Base-by-base conservation (phyloP, 2,888 invertebrate genomes). In the Microdon myrmicae region DNA sequence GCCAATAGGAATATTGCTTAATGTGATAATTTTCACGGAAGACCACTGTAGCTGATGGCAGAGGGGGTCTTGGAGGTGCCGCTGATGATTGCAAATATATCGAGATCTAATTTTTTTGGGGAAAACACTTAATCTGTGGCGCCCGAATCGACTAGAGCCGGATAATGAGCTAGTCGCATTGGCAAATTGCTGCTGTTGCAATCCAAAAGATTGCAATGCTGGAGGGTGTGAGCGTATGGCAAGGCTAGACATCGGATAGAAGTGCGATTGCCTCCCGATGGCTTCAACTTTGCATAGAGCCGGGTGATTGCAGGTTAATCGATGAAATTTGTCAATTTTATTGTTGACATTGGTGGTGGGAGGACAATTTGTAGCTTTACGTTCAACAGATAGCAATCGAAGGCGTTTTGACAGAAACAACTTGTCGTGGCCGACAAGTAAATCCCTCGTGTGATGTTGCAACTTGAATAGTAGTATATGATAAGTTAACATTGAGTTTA, bases 271-370 rank as follows among this genome's bases (percentile, higher is more conserved):
- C 23, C 29, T 8, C 48, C 23, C 39, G 55, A 43, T 44, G 48
- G 48, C 35, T 32, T 55, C 20, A 31, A 16, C 22, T 17, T 31
- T 9, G 12, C 14, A 23, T 41, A n/a, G n/a, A 35, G 7, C 41
- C 28, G 19, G 43, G 7, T 32, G 41, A 56, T 51, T 44, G 45
- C 47, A 13, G 23, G 28, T 43, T 43, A 64, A 64, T 58, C 47
- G 51, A 22, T 22, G 37, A 43, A 38, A 64, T 64, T 64, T 64
- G 64, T 64, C 64, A 64, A 58, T 58, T 58, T 64, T 47, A 64
- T 53, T 31, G 58, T 51, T 5, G 39, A 32, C 51, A 32, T 2
- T 8, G 9, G 31, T 12, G 64, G 64, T 58, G 43, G 64, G 58
- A 47, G 64, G 41, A 58, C 51, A 47, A 64, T 64, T 64, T 64